Evolutionary conservation across 2,113 vertebrate genomes (phyloP), one percentile per base, ranked within the genome.

Genomic region (Plecotus auritus): DNA sequence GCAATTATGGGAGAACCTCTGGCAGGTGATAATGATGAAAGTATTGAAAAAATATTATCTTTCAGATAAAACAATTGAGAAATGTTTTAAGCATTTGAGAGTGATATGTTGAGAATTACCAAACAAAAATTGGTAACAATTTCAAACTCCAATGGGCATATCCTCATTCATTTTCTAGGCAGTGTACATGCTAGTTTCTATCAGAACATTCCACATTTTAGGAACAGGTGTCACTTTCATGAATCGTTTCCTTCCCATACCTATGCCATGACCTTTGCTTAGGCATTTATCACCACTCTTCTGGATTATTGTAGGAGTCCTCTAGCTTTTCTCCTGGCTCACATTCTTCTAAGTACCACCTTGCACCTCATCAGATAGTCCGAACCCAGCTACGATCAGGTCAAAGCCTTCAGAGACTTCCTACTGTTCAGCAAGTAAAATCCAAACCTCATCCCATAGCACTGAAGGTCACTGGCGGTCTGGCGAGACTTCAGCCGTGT

Each of bases 51-150:
- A 76, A 88, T 69, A 49, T 66, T 92, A 12, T 84, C 42, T 95
- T 93, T 40, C 30, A 88, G 73, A 69, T 69, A 32, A 92, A 96
- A 87, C 42, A 64, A 81, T 80, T 80, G 37, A 85, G 45, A 86
- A 90, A 72, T 83, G 32, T 72, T 61, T 90, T 72, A 95, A 93
- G 51, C 59, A 76, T 76, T 84, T 87, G 59, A 88, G 67, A 37
- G 26, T 49, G 10, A 22, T 40, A 84, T 93, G 88, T 45, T 2
- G 59, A 83, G 64, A 96, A n/a, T 85, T 88, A 30, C 4, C 16
- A 49, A 35, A 20, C 7, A 45, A 76, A 35, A 81, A 77, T 61
- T 51, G 26, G 72, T 51, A 85, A 64, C 13, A 67, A 7, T 85
- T 90, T 93, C 40, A 90, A 28, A 86, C 81, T 86, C 56, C 49